Percentiles rank a stretch among this genome's conserved stretches.
phyloP scores from a whole-genome alignment of 1,140 invertebrate species.

The Drosophila lacertosa region DNA sequence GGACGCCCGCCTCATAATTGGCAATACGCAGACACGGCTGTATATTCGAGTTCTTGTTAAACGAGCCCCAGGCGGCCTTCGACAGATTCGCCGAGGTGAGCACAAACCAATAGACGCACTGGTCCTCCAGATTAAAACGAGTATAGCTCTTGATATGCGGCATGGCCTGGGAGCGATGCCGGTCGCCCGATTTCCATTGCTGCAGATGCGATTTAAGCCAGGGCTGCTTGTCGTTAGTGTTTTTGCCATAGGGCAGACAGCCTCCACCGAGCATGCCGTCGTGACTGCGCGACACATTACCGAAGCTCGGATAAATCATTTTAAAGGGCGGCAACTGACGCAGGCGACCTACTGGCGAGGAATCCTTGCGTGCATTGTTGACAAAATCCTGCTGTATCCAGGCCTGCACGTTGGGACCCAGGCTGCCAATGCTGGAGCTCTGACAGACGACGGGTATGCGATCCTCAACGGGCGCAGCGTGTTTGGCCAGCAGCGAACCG shows the following conservation, averaged over 20 bases:
- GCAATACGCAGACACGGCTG: conserved; percentile 88
- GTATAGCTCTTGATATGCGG: conserved; percentile 97
- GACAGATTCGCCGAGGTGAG: conserved; percentile 97
- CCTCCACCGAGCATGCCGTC: conserved; percentile 93
- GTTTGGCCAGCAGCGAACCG: conserved; percentile 87
- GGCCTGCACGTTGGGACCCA: conserved; percentile 88
- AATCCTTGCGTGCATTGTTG: conserved; percentile 86
- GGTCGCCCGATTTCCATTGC: conserved; percentile 91
- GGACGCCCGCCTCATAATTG: conserved; percentile 96
- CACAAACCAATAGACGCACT: conserved; percentile 91
- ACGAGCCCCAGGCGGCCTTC: conserved; percentile 96
- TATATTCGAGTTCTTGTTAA: conserved; percentile 87
- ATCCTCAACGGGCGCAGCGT: conserved; percentile 86
- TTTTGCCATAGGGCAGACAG: conserved; percentile 94
- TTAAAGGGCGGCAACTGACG: conserved; percentile 75
- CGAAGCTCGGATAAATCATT: conserved; percentile 88
- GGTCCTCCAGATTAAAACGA: conserved; percentile 88
- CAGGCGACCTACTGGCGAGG: conserved; percentile 58
- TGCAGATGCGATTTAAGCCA: conserved; percentile 92
- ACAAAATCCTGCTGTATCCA: conserved; percentile 90
- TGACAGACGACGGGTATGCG: conserved; percentile 88
- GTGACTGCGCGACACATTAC: conserved; percentile 92
- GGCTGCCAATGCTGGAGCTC: conserved; percentile 95
- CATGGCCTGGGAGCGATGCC: conserved; percentile 90
- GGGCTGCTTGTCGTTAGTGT: conserved; percentile 92